These are phyloP conservation scores for Callorhinus ursinus DNA, from an alignment of 2,113 vertebrate species.

Conservation along the genomic window DNA sequence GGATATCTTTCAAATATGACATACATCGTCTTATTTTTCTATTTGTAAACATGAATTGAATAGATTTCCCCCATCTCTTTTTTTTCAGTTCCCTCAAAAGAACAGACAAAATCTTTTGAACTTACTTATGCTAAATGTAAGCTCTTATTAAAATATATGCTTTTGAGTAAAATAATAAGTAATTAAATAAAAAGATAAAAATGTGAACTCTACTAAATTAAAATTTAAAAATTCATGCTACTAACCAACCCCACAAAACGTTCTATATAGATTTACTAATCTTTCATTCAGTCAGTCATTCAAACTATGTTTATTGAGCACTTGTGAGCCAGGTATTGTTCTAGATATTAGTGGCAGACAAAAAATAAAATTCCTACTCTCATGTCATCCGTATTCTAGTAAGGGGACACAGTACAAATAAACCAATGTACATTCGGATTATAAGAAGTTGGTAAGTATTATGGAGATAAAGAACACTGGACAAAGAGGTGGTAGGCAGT, in stretches of 20 bases:
- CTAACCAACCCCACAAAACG: neutral
- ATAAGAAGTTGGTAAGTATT: neutral
- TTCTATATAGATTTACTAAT: neutral
- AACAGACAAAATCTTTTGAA: neutral
- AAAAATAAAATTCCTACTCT: neutral
- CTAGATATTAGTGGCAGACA: neutral
- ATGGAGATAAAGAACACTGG: neutral
- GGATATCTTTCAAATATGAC: neutral
- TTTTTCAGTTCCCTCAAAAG: neutral
- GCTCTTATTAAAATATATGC: neutral
- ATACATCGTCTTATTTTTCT: neutral
- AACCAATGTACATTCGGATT: neutral
- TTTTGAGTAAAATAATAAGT: neutral
- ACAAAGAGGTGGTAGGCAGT: neutral
- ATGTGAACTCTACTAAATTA: neutral
- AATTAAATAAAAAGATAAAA: neutral
- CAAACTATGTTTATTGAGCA: neutral
- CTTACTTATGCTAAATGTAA: neutral
- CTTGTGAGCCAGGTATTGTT: neutral
- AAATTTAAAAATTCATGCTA: neutral
- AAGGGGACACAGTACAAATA: neutral
- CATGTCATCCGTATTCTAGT: neutral
- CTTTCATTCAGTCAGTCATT: neutral
- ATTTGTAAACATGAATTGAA: neutral
- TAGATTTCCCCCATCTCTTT: neutral